A percentile compares a stretch with the other conserved stretches of the same genome.
Conservation (phyloP, 2,797 vertebrate species). For the Lacerta viridis region DNA sequence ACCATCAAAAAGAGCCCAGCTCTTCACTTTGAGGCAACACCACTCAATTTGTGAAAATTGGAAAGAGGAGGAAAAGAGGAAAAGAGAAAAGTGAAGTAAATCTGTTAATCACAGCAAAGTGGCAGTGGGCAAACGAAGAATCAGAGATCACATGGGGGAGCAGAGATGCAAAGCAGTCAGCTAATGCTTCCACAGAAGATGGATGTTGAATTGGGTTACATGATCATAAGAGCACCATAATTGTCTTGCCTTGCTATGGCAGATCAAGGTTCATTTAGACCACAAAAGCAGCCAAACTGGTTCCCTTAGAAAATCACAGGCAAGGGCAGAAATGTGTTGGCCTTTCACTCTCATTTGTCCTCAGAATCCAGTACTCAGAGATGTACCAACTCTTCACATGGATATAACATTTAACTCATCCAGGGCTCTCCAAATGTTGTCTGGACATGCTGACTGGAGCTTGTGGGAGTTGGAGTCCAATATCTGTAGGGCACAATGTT, state of each 20-base stretch:
- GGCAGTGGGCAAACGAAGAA: background rate
- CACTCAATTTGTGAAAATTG: slow-evolving; percentile 42
- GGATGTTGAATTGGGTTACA: background rate
- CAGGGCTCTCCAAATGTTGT: background rate
- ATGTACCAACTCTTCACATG: background rate
- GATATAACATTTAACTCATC: background rate
- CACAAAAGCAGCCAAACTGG: background rate
- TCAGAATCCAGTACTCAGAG: background rate
- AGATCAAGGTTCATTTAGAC: background rate
- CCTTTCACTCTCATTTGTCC: background rate
- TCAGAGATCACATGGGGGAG: background rate
- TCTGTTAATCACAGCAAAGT: slow-evolving; percentile 6
- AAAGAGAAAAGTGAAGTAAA: background rate
- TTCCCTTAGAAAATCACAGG: background rate
- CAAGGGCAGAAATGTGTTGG: background rate
- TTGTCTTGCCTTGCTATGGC: background rate
- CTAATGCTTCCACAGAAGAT: background rate
- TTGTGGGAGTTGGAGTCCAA: too few species aligned
- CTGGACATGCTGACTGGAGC: too few species aligned
- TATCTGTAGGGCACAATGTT: too few species aligned
- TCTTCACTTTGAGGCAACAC: slow-evolving; percentile 32
- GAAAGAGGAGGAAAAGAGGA: background rate
- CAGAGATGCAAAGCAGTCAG: background rate
- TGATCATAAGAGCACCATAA: background rate
- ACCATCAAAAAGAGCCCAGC: slow-evolving; percentile 33